Evolutionary conservation across 2,113 vertebrate genomes (phyloP).

Genomic region (Bufo bufo): DNA sequence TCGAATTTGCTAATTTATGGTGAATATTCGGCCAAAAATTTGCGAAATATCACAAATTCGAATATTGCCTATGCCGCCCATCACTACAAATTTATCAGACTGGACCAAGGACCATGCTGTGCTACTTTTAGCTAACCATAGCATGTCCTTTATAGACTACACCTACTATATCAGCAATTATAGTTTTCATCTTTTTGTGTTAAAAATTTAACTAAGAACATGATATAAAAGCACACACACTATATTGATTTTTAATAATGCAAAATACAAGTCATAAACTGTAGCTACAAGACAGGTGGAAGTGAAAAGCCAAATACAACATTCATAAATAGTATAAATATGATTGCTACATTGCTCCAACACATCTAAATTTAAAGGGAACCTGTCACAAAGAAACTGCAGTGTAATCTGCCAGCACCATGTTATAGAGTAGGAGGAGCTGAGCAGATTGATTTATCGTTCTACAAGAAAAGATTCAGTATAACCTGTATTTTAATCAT

Average conservation of each 20-base stretch:
- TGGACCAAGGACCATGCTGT: background rate
- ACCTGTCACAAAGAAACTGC: no score
- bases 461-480: no score
- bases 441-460: no score
- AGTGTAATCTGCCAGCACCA: no score
- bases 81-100: background rate
- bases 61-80: no score
- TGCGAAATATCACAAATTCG: rapidly evolving
- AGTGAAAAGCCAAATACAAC: background rate
- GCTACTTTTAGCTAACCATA: background rate
- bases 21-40: no score
- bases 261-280: background rate
- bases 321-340: background rate
- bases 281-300: no score
- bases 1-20: no score
- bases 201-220: background rate
- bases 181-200: background rate
- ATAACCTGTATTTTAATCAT: no score
- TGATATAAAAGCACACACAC: background rate
- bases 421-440: no score
- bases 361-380: background rate
- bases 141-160: background rate
- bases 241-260: background rate
- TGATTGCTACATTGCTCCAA: background rate
- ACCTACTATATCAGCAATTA: background rate